A percentile compares a stretch with the other conserved stretches of the same genome.
These are phyloP conservation scores for Tapirus terrestris DNA, from an alignment of 2,113 vertebrate species.

Conservation along the genomic window DNA sequence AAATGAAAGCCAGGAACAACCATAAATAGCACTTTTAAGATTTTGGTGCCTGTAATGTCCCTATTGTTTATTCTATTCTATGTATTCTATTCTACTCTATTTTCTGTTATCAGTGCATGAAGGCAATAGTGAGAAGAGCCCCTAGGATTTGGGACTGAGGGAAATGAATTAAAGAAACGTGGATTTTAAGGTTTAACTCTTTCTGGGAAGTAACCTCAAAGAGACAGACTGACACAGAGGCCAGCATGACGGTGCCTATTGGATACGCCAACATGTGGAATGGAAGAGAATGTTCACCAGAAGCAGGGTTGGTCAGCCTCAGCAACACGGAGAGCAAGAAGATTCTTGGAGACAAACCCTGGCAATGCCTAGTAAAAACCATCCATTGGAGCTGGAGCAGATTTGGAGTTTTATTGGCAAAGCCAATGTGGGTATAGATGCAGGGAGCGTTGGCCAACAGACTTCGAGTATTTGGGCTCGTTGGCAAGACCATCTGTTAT, in stretches of 20 bases:
- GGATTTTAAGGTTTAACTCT: conserved; percentile 34
- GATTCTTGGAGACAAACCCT: neutral
- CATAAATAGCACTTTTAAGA: conserved; percentile 29
- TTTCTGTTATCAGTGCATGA: conserved; percentile 49
- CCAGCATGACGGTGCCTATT: neutral
- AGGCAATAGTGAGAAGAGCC: neutral
- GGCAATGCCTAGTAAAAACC: neutral
- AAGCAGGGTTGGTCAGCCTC: neutral
- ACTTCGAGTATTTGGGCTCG: neutral
- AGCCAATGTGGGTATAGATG: neutral
- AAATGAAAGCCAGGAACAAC: conserved; percentile 19
- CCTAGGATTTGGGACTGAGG: conserved; percentile 17
- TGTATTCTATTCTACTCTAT: neutral
- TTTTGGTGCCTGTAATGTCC: neutral
- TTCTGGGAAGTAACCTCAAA: neutral
- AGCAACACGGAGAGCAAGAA: neutral
- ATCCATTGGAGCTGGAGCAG: neutral
- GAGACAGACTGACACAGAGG: neutral
- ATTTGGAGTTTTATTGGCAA: neutral
- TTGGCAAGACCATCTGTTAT: neutral
- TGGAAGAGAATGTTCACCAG: neutral
- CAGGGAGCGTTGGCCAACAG: neutral
- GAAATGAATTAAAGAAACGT: neutral
- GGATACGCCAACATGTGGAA: neutral
- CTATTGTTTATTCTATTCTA: conserved; percentile 56